Percentiles rank a stretch among this genome's conserved stretches.
These are phyloP conservation scores for Motacilla alba DNA, from an alignment of 2,113 vertebrate species.

Conservation along the genomic window DNA sequence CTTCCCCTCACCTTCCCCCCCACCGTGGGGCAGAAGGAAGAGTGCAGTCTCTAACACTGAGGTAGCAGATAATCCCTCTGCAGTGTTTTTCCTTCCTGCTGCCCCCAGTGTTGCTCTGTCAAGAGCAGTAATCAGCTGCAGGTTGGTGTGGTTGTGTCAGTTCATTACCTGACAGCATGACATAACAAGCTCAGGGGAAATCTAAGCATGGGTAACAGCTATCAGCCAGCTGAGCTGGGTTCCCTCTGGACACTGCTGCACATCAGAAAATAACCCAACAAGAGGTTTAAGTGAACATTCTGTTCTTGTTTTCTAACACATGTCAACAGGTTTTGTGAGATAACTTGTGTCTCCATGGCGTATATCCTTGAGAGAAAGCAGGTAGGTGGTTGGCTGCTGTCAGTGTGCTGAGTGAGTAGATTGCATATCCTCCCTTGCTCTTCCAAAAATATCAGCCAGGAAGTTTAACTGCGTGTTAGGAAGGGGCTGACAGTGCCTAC, in stretches of 20 bases:
- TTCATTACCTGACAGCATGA: neutral
- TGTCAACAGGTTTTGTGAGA: constrained; percentile 15
- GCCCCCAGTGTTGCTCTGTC: neutral
- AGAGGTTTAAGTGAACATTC: neutral
- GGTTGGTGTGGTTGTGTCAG: neutral
- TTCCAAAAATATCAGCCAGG: constrained; percentile 10
- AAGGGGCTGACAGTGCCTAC: neutral
- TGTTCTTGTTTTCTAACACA: neutral
- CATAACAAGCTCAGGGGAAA: neutral
- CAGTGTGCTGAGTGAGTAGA: neutral
- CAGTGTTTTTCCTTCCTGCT: neutral
- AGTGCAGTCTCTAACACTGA: too few relatives aligned
- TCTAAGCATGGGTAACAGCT: neutral
- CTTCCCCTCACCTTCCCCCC: neutral
- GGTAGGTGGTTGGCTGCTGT: neutral
- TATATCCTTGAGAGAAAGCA: neutral
- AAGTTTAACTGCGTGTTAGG: neutral
- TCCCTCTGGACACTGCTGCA: neutral
- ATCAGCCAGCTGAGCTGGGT: neutral
- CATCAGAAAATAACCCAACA: neutral
- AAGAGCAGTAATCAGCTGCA: neutral
- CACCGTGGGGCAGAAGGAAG: neutral
- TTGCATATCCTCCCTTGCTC: neutral
- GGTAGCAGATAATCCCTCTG: fast-evolving
- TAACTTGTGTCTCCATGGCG: neutral